These are phyloP conservation scores for Agrotis ipsilon DNA, from an alignment of 2,888 invertebrate genomes.

Conservation along the genomic window DNA sequence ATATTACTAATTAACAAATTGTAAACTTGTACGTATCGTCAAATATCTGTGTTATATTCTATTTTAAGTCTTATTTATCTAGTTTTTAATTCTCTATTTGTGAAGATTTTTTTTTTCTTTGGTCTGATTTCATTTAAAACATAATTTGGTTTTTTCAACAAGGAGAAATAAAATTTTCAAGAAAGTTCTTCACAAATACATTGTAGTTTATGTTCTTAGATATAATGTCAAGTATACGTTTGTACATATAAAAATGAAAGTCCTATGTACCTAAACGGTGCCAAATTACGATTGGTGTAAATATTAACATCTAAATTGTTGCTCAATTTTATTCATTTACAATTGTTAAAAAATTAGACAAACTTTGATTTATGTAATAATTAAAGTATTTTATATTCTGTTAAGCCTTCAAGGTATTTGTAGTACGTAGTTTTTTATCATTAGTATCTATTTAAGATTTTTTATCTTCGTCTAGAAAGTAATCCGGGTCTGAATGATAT, in stretches of 20 bases:
- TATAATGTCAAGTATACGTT: constrained; percentile 67
- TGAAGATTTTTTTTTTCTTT: constrained; percentile 23
- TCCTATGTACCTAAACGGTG: constrained; percentile 88
- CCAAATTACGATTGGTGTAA: constrained; percentile 80
- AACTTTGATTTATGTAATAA: background rate
- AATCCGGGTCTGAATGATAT: background rate
- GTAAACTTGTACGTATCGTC: constrained; percentile 80
- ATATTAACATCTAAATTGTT: constrained; percentile 73
- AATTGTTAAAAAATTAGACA: constrained; percentile 25
- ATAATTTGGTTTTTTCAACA: no score
- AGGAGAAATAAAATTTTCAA: background rate
- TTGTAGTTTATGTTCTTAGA: constrained; percentile 49
- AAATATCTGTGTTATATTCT: constrained; percentile 86
- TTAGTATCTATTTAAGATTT: background rate
- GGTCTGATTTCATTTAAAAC: no score
- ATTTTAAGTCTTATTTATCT: constrained; percentile 77
- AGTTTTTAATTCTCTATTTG: constrained; percentile 47
- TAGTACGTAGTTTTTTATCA: background rate
- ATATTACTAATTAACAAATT: constrained; percentile 56
- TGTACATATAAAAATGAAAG: constrained; percentile 79
- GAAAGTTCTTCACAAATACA: constrained; percentile 38
- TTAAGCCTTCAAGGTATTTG: constrained; percentile 9
- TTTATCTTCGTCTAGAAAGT: background rate
- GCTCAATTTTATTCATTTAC: constrained; percentile 75
- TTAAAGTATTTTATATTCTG: constrained; percentile 3